phyloP scores from a whole-genome alignment of 2,888 invertebrate species.

The Oxycera nigricornis region DNA sequence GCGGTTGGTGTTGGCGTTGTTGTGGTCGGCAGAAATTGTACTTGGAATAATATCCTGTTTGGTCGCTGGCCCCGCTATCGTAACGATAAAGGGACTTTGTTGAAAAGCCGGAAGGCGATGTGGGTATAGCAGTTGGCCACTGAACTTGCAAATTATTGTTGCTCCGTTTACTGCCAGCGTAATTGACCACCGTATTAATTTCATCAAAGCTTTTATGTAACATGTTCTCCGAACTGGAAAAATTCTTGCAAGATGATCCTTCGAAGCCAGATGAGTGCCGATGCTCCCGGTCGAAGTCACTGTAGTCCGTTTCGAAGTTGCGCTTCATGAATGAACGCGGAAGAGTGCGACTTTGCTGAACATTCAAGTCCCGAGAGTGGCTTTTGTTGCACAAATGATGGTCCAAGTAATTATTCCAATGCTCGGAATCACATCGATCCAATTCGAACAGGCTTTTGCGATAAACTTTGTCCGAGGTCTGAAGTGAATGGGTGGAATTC shows the following conservation, averaged over 20 bases:
- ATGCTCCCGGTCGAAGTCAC: background rate
- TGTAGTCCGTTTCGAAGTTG: constrained; percentile 50
- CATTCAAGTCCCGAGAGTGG: constrained; percentile 49
- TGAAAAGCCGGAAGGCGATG: constrained; percentile 58
- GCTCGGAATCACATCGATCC: constrained; percentile 51
- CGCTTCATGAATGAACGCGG: constrained; percentile 59
- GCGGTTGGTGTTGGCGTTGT: constrained; percentile 6
- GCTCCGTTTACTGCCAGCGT: constrained; percentile 21
- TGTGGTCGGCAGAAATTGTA: constrained; percentile 31
- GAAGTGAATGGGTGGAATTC: constrained; percentile 58
- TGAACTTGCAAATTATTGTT: constrained; percentile 52
- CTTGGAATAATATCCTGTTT: constrained; percentile 43
- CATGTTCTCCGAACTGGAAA: constrained; percentile 34
- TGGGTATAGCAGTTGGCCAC: constrained; percentile 60
- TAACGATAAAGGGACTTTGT: constrained; percentile 49
- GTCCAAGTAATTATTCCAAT: constrained; percentile 50
- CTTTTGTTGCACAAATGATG: constrained; percentile 43
- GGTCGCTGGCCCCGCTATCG: constrained; percentile 49
- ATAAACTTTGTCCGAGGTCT: constrained; percentile 50
- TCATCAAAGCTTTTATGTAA: constrained; percentile 37
- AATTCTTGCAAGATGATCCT: constrained; percentile 23
- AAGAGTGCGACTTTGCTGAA: constrained; percentile 58
- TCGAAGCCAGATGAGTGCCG: constrained; percentile 26
- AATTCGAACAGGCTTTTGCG: constrained; percentile 53
- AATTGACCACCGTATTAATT: constrained; percentile 21